Percentiles rank a stretch among this genome's conserved stretches.
Conservation (phyloP, 2,113 vertebrate species). For the Chaetops frenatus region DNA sequence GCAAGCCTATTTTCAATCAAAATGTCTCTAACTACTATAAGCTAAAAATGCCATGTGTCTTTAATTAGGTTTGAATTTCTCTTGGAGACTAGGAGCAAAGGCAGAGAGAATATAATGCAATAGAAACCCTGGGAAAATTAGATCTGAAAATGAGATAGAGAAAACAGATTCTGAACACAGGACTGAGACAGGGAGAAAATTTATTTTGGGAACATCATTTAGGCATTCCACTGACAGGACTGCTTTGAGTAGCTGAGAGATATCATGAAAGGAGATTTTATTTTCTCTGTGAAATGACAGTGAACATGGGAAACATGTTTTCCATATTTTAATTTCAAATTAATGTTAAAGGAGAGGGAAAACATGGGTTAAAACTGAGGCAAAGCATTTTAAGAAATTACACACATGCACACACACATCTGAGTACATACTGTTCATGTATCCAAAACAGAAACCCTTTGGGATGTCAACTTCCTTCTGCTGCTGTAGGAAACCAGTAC, state of each 20-base stretch:
- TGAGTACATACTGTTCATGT: not conserved
- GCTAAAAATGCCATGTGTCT: not conserved
- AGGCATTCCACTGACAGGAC: not conserved
- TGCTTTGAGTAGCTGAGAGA: not conserved
- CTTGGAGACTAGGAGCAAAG: not conserved
- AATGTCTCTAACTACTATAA: not conserved
- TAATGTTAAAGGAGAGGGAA: not conserved
- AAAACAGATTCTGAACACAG: not conserved
- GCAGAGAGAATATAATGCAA: slow-evolving; percentile 12
- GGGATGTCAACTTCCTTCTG: slow-evolving; percentile 1
- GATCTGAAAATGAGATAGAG: slow-evolving; percentile 8
- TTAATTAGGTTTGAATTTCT: slow-evolving; percentile 43
- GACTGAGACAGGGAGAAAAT: not conserved
- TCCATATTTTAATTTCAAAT: not conserved
- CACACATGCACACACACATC: rapidly evolving
- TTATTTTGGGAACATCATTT: not conserved
- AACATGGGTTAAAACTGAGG: not conserved
- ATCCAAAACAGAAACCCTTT: not conserved
- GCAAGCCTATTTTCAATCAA: not conserved
- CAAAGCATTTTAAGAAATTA: not conserved
- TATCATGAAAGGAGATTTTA: not conserved
- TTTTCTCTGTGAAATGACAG: not conserved
- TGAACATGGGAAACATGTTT: not conserved
- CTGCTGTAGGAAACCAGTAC: not conserved
- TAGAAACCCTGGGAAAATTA: slow-evolving; percentile 31